Percentiles rank a stretch among this genome's conserved stretches.
These are phyloP conservation scores for Saxidomus purpurata DNA, from an alignment of 1,140 invertebrate species.

Conservation along the genomic window DNA sequence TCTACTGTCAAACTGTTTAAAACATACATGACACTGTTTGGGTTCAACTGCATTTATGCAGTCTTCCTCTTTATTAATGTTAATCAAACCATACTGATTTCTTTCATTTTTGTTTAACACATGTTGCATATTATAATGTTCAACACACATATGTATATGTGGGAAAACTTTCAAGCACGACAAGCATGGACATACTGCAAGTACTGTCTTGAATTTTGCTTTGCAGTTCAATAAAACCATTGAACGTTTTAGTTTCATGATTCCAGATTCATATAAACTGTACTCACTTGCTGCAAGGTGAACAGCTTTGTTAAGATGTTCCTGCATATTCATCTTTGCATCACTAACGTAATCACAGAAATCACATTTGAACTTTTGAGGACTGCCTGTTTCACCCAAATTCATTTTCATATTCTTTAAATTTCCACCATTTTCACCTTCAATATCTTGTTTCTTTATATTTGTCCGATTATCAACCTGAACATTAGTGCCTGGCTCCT, in stretches of 20 bases:
- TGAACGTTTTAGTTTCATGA: background rate
- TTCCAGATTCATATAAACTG: background rate
- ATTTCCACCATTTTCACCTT: too few species aligned
- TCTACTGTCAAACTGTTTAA: background rate
- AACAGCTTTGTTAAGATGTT: background rate
- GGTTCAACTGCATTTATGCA: background rate
- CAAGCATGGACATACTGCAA: background rate
- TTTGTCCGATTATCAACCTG: too few species aligned
- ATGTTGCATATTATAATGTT: background rate
- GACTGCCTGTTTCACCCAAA: background rate
- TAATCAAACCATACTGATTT: background rate
- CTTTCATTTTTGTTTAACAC: background rate
- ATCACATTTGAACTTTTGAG: background rate
- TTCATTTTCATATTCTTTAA: conserved; percentile 3
- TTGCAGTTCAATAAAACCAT: background rate
- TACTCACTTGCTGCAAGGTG: conserved; percentile 11
- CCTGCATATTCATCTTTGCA: background rate
- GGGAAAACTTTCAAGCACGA: background rate
- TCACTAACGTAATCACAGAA: background rate
- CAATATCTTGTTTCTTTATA: background rate
- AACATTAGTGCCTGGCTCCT: too few species aligned
- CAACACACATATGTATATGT: background rate
- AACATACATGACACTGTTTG: background rate
- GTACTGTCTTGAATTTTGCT: conserved; percentile 9
- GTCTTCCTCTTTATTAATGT: background rate